Evolutionary conservation across 2,797 vertebrate species (phyloP), one percentile per base, ranked within the genome.

Genomic region (Xyrichtys novacula): DNA sequence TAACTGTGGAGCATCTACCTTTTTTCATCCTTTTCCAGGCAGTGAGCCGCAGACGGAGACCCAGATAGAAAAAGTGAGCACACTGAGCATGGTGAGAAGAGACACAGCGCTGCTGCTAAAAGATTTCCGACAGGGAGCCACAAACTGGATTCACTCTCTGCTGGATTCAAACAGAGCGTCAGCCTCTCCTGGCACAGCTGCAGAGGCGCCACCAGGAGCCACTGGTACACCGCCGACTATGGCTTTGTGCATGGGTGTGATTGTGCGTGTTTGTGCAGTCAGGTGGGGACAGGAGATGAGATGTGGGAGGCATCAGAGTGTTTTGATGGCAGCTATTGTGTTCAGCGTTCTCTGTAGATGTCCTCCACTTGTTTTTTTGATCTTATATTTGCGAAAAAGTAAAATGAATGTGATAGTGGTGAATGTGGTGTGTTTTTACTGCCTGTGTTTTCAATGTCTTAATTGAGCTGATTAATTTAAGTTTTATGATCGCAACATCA

Each of bases 121-220:
- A 80, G 96, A 96, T 80, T 90, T 97, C 76, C 93, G 91, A 60
- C 91, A 95, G 80, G 93, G 96, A 0, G 96, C 96, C 25, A 95
- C 96, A 48, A 95, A 95, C 43, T 97, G 96, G 95, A 93, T 98
- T 76, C 94, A 95, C 57, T 95, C 95, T 34, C 86, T 97, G 42
- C 88, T 97, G 83, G 95, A 95, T 79, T 52, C 92, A 46, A 92
- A 86, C 25, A 83, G 78, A 80, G 75, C 83, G 29, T 44, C 85
- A 0, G 53, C 78, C 46, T 39, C 81, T 43, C 36, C 81, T 36
- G 36, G 60, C 75, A 39, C 83, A 54, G 60, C 71, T 66, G 76
- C 64, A 50, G 83, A 88, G 59, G 40, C 17, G 1, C 66, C 78
- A 22, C 42, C 78, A 25, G 78, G 39, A 81, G 55, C 83, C 54